phyloP scores from a whole-genome alignment of 1,140 invertebrate genomes.

The Trissolcus basalis region DNA sequence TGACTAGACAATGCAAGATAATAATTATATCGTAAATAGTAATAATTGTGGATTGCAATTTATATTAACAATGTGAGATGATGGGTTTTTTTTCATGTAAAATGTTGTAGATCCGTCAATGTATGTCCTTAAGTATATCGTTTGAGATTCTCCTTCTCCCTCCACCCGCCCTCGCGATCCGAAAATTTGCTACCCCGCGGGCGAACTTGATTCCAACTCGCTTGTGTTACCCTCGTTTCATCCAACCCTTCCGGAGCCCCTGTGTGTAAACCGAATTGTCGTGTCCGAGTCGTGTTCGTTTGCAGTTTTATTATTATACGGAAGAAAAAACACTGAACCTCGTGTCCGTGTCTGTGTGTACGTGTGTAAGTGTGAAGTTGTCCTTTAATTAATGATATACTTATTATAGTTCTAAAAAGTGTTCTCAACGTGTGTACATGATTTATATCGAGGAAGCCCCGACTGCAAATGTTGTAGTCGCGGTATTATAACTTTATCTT shows the following conservation, averaged over 20 bases:
- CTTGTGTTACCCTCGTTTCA: conserved; percentile 20
- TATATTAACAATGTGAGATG: conserved; percentile 75
- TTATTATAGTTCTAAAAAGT: conserved; percentile 60
- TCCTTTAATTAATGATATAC: conserved; percentile 53
- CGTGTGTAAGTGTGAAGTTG: conserved; percentile 9
- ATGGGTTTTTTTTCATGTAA: conserved; percentile 70
- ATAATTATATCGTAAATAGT: conserved; percentile 77
- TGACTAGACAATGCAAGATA: conserved; percentile 78
- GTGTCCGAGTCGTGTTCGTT: conserved; percentile 2
- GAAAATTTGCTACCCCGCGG: conserved; percentile 31
- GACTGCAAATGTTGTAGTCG: conserved; percentile 58
- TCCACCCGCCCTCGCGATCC: conserved; percentile 23
- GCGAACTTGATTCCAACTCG: conserved; percentile 32
- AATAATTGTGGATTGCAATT: conserved; percentile 77
- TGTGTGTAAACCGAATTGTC: background rate
- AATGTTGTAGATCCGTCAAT: conserved; percentile 65
- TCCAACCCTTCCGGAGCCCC: conserved; percentile 11
- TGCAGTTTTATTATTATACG: background rate
- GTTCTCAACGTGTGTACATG: conserved; percentile 59
- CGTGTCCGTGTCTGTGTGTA: conserved; percentile 12
- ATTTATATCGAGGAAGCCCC: conserved; percentile 61
- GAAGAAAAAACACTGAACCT: conserved; percentile 27
- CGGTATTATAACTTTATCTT: conserved; percentile 52
- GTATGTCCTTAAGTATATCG: conserved; percentile 48
- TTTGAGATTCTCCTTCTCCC: conserved; percentile 36